Conservation (phyloP, 2,888 invertebrate species). For the Branchipolynoe longqiensis region DNA sequence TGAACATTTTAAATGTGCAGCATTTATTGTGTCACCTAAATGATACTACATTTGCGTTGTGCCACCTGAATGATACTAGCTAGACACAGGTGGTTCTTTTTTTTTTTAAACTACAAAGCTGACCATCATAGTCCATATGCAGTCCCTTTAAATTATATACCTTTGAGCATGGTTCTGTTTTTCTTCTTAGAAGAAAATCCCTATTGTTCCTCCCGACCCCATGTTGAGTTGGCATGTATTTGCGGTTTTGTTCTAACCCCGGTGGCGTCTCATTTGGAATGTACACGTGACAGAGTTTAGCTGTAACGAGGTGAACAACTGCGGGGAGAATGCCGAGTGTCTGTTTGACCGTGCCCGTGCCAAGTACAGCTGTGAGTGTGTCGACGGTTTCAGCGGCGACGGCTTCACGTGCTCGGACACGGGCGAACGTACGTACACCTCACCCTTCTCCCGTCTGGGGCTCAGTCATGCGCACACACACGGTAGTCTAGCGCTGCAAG, state of each 20-base stretch:
- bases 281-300: constrained; percentile 70
- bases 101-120: neutral
- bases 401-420: constrained; percentile 74
- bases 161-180: neutral
- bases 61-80: no score
- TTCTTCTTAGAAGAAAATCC: no score
- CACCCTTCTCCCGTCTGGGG: neutral
- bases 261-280: no score
- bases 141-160: neutral
- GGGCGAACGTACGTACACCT: constrained; percentile 66
- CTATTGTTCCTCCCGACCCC: neutral
- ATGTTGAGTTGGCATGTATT: constrained; percentile 24
- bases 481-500: no score
- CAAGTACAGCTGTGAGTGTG: constrained; percentile 78
- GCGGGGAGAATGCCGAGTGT: constrained; percentile 80
- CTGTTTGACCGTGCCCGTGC: constrained; percentile 71
- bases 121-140: neutral
- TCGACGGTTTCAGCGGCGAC: constrained; percentile 80
- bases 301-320: constrained; percentile 79
- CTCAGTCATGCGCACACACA: neutral
- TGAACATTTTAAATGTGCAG: no score
- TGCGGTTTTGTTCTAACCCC: neutral
- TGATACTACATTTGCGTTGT: no score
- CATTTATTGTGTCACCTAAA: no score
- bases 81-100: no score